phyloP scores from a whole-genome alignment of 2,113 vertebrate genomes.

The Pelvicachromis taeniatus region DNA sequence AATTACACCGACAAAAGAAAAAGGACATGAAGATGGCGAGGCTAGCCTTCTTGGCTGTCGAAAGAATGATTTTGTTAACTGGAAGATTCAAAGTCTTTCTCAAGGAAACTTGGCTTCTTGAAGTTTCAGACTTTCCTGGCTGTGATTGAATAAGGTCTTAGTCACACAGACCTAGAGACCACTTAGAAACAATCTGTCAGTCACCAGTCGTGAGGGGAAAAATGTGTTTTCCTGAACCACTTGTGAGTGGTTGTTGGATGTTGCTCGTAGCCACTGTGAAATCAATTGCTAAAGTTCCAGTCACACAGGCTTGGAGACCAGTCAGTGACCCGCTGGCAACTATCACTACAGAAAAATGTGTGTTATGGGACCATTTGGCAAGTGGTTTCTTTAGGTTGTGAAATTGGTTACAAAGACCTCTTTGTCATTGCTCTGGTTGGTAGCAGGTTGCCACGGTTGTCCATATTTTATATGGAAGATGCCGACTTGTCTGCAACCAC shows the following conservation, averaged over 20 bases:
- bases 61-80: neutral
- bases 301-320: neutral
- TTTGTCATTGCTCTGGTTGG: neutral
- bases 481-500: neutral
- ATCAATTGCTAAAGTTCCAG: neutral
- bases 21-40: neutral
- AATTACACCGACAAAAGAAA: neutral
- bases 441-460: neutral
- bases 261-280: neutral
- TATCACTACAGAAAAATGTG: neutral
- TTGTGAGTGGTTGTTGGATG: neutral
- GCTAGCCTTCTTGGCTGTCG: neutral
- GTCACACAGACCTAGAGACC: neutral
- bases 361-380: neutral
- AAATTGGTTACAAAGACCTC: neutral
- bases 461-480: neutral
- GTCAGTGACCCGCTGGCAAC: neutral
- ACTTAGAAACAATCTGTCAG: neutral
- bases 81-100: neutral
- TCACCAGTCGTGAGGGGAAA: neutral
- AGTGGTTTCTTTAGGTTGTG: neutral
- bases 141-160: neutral
- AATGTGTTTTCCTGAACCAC: neutral
- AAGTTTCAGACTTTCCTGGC: neutral
- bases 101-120: neutral